Evolutionary conservation across 2,797 vertebrate species (phyloP).

Genomic region (Setipinna tenuifilis): DNA sequence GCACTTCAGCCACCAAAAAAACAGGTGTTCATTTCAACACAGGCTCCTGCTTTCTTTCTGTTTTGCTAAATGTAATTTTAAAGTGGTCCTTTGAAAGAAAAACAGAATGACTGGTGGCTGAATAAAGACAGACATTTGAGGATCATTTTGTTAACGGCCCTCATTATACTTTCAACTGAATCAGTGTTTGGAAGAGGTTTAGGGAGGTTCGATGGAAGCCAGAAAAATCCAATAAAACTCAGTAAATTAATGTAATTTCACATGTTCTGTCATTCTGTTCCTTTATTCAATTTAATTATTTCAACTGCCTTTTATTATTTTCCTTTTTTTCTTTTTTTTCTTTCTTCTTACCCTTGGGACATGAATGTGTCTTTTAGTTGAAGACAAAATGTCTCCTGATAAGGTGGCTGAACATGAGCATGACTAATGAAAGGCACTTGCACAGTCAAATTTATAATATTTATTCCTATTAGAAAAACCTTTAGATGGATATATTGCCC

Average conservation of each 20-base stretch:
- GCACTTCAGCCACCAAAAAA: neutral
- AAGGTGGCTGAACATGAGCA: neutral
- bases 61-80: neutral
- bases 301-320: conserved; percentile 8
- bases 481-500: neutral
- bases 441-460: neutral
- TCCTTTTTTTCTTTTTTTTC: neutral
- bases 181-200: neutral
- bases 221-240: neutral
- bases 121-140: neutral
- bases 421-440: conserved; percentile 7
- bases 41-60: neutral
- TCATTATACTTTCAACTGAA: neutral
- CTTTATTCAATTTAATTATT: conserved; percentile 29
- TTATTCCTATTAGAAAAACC: conserved; percentile 1
- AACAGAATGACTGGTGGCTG: neutral
- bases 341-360: conserved; percentile 1
- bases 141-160: neutral
- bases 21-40: neutral
- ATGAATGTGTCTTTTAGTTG: neutral
- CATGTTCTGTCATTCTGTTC: neutral
- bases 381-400: neutral
- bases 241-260: neutral
- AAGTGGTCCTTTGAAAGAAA: neutral
- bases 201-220: neutral